Evolutionary conservation across 2,888 invertebrate genomes (phyloP).

Genomic region (Volucella bombylans): DNA sequence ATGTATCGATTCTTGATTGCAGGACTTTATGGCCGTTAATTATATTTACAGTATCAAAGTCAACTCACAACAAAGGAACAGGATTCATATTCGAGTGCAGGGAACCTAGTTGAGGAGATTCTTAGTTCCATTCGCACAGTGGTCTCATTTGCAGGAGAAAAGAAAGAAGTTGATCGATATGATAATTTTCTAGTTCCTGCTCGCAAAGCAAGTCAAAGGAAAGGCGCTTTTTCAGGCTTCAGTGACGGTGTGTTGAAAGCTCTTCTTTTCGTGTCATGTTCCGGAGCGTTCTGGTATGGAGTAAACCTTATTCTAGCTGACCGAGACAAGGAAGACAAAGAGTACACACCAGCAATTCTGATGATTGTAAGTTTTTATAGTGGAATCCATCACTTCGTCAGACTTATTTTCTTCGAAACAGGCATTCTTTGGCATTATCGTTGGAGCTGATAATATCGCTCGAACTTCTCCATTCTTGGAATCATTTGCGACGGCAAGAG

Average conservation of each 20-base stretch:
- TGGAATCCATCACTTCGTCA: background rate
- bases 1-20: background rate
- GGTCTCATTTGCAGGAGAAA: conserved; percentile 90
- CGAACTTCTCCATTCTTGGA: conserved; percentile 90
- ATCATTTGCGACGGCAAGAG: conserved; percentile 88
- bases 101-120: conserved; percentile 90
- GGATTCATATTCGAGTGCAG: conserved; percentile 89
- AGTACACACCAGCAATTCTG: conserved; percentile 88
- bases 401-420: conserved; percentile 51
- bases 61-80: conserved; percentile 86
- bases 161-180: conserved; percentile 87
- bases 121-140: conserved; percentile 89
- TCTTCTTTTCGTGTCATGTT: conserved; percentile 89
- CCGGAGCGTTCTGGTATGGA: conserved; percentile 92
- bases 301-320: conserved; percentile 88
- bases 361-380: conserved; percentile 86
- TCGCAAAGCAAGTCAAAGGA: conserved; percentile 85
- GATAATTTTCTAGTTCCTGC: conserved; percentile 85
- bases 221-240: conserved; percentile 87
- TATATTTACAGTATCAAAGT: conserved; percentile 85
- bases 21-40: background rate
- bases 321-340: conserved; percentile 84
- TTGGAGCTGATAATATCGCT: conserved; percentile 91
- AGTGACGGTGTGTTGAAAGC: conserved; percentile 89
- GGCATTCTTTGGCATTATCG: conserved; percentile 89